These are phyloP conservation scores for Heterodera schachtii DNA, from an alignment of 1,140 invertebrate genomes.

Conservation along the genomic window DNA sequence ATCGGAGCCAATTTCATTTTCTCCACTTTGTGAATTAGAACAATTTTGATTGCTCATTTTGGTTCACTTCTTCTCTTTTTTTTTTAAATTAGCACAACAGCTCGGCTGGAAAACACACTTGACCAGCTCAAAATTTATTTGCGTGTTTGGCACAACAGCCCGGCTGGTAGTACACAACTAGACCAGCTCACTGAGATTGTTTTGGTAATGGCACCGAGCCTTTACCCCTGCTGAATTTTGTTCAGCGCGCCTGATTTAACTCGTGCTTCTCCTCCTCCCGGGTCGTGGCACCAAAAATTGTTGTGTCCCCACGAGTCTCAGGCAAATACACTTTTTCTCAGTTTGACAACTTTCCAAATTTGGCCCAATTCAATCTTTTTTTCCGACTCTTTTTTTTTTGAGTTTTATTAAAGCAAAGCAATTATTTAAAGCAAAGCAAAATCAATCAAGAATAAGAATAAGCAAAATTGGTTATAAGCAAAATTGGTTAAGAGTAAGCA, in stretches of 20 bases:
- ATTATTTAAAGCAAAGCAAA: too few species aligned
- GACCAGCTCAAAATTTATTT: not conserved
- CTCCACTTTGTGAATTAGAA: not conserved
- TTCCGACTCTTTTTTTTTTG: too few species aligned
- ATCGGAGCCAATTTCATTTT: not conserved
- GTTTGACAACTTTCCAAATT: too few species aligned
- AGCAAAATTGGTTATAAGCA: too few species aligned
- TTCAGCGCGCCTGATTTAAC: not conserved
- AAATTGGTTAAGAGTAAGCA: too few species aligned
- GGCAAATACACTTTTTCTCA: too few species aligned
- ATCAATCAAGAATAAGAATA: too few species aligned
- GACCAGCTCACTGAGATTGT: not conserved
- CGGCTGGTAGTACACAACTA: not conserved
- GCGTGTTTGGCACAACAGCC: not conserved
- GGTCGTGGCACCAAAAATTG: not conserved
- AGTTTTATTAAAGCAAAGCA: too few species aligned
- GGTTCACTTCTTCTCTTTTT: not conserved
- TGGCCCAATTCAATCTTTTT: too few species aligned
- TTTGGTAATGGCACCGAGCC: not conserved
- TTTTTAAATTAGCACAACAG: not conserved
- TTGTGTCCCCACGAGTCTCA: too few species aligned
- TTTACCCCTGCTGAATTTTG: not conserved
- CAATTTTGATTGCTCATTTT: not conserved
- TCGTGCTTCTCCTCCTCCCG: not conserved
- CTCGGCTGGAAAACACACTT: constrained; percentile 2